Base-by-base conservation (phyloP, 2,888 invertebrate genomes). In the Nemotelus nigrinus region DNA sequence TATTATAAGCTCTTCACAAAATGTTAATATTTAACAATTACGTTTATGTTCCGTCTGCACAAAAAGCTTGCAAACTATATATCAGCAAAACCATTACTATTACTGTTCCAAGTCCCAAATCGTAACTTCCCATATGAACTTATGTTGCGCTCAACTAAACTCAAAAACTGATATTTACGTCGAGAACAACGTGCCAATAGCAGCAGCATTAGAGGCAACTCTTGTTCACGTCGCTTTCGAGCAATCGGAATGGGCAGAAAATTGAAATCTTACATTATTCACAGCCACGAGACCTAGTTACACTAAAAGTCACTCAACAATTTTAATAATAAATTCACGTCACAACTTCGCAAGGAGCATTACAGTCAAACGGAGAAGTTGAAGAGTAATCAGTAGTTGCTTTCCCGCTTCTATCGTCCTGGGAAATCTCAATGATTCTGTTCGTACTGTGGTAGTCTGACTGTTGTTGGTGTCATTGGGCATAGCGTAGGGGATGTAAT, bases 251-350 rank as follows among this genome's bases (percentile, higher is more conserved):
- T 60, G 8, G 48, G 39, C 41, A 60, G 48, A 47, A 74, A 74
- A 74, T 60, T 74, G 74, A 74, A 74, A 63, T 74, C 74, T 60
- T 74, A 50, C n/a, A 60, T 74, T 74, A 74, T 74, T 60, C 60
- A 63, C 41, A 39, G 41, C 63, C 74, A 48, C 41, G 48, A 47
- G 60, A 74, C 63, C 48, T 63, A 57, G 60, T 60, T 65, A 76
- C 76, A 76, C 45, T 65, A 57, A 76, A 65, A 76, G 65, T 64
- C 76, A 76, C 76, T 76, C 67, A 67, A 55, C 55, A 63, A 55
- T 55, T 75, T 75, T 45, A 75, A 76, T 76, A 76, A 64, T 76
- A 55, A 76, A 76, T 76, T 76, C 76, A 64, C 55, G 25, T 76
- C 76, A 76, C 76, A 65, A 55, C 53, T 76, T 53, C n/a, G 41